Evolutionary conservation across 2,888 invertebrate species (phyloP), one percentile per base, ranked within the genome.

Genomic region (Melieria picta): DNA sequence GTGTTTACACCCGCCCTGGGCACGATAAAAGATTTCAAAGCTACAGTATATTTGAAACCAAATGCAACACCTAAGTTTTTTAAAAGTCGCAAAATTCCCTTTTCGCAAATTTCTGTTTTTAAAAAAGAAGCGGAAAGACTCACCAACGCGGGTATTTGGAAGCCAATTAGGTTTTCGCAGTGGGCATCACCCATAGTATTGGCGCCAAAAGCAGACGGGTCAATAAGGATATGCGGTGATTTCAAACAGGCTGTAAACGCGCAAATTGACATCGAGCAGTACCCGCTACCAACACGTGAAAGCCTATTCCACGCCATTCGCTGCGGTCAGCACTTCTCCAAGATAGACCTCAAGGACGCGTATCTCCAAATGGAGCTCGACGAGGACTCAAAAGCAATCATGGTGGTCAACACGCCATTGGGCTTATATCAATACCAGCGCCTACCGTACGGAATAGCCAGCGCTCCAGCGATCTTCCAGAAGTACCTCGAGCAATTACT

Each of bases 161-260:
- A 70, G 46, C 70, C 58, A 13, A 67, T 75, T n/a, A 75, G 65
- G 69, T 69, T 81, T 80, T 77, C 84, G 75, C 43, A 75, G 7
- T 83, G 82, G 81, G 81, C 80, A 11, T 82, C 83, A 7, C 82
- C 83, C 5, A 78, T 82, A 4, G 82, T 84, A 4, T 78, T 82
- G 9, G 79, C 82, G 7, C 72, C 79, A 43, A 84, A 83, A 62
- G 72, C 75, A 11, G 74, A 80, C 69, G 76, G 75, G 5, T 52
- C 66, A 10, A 71, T 84, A 13, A 74, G 80, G 45, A 79, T 77
- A 9, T 78, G 77, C 48, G 77, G 75, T 0, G 77, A 78, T 71
- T 79, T 77, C 48, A 77, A 79, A 60, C 55, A 56, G 52, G 60
- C 72, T 30, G 73, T 57, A 42, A 81, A 81, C 71, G 74, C 77